Conservation (phyloP, 2,797 vertebrate species). For the Pipistrellus pygmaeus region DNA sequence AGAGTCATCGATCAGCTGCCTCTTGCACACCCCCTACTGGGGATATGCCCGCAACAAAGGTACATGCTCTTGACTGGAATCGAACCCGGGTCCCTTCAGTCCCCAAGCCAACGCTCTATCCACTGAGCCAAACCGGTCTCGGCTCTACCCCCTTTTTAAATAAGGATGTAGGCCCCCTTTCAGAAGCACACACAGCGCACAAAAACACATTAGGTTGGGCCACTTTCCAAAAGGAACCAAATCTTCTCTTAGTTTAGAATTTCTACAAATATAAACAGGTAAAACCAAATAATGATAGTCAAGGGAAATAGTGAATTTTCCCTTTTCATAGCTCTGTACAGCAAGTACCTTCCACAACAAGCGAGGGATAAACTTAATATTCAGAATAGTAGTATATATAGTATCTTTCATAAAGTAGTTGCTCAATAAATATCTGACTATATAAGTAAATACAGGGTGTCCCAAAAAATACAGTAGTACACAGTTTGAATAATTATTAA, state of each 20-base stretch:
- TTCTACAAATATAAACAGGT: background rate
- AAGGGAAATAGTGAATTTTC: background rate
- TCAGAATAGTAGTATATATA: background rate
- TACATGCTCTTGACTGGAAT: no score
- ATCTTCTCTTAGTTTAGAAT: background rate
- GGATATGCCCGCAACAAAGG: no score
- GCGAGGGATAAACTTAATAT: background rate
- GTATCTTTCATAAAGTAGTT: background rate
- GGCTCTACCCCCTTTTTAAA: background rate
- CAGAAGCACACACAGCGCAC: background rate
- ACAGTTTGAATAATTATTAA: no score
- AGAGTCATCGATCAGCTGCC: no score
- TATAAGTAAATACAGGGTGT: no score
- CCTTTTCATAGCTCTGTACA: background rate
- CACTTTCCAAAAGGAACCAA: background rate
- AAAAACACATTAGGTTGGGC: background rate
- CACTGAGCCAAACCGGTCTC: no score
- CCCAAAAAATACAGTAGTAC: no score
- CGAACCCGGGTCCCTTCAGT: no score
- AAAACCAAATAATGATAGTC: background rate
- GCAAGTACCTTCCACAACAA: background rate
- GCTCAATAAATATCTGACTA: no score
- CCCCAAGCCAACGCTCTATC: no score
- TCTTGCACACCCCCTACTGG: no score
- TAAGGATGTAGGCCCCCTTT: background rate